Base-by-base conservation (phyloP, 2,797 vertebrate species). In the Gymnopithys bicolor region DNA sequence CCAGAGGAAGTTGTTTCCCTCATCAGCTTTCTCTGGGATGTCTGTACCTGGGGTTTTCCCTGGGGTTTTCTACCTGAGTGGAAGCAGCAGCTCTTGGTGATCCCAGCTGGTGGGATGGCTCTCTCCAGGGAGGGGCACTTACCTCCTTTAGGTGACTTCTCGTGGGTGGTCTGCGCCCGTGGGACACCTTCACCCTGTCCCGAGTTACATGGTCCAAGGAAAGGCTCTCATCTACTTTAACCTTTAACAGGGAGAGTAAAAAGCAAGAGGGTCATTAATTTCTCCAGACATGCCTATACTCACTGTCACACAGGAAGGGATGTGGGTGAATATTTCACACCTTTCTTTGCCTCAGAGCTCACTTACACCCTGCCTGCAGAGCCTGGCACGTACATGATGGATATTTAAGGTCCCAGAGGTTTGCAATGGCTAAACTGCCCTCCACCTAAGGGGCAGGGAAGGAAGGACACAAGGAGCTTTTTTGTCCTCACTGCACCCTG, bases 111-210 rank as follows among this genome's bases (percentile, higher is more conserved):
- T 55, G 45, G 66, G 17, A 48, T 32, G 78, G 68, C 28, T 63
- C 56, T 48, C 24, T 48, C n/a, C 58, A 56, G 9, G 27, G 39
- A 35, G 17, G 13, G 15, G 53, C 48, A 35, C 95, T 94, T 93
- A 99, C 99, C 98, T 99, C 99, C 94, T 99, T 99, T 53, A 99
- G 98, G 95, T 99, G 99, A 77, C 98, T 98, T 95, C 99, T 98
- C 0, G 99, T 99, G 9, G 99, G 99, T 9, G 99, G 99, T 60
- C 99, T 98, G 30, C 99, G 98, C 24, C 97, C 96, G 0, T 98
- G 98, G 66, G 98, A 98, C 58, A 98, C 97, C 78, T 98, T 99
- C 39, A 98, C 98, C 41, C 99, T 98, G 82, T 98, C 94, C 81
- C 99, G 98, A 24, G 99, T 99, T 55, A 99, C 98, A 0, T 99